Base-by-base conservation (phyloP, 2,888 invertebrate genomes). In the Orchesella flavescens region DNA sequence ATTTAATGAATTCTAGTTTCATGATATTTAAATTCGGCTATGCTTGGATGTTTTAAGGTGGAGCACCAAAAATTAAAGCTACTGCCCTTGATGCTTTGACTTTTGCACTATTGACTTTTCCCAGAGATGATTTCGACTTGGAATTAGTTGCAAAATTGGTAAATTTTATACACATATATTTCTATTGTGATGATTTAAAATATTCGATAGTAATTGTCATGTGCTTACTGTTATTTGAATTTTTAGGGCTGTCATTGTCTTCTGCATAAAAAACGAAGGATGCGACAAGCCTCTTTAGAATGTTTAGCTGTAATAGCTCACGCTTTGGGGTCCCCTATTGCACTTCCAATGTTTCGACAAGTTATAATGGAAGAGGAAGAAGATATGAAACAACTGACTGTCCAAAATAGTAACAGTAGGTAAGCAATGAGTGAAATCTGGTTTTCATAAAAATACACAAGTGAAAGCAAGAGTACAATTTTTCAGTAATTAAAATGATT, bases 301-400 rank as follows among this genome's bases (percentile, higher is more conserved):
- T 93, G 94, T 46, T 90, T 96, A 66, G 94, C 96, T 0, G 93
- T 94, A 24, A 90, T 96, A 59, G 94, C 94, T 1, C 95, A 95
- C 90, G 93, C 94, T 77, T 91, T 93, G 87, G 87, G 87, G 19
- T 93, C 93, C 0, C 91, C 92, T 43, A 91, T 92, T 0, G 93
- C 93, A 0, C 90, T 93, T 89, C 90, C 96, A 86, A 89, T 92
- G 66, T 89, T 91, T 71, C 79, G 87, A 17, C 80, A 86, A 73
- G 77, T 84, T 55, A 86, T 86, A n/a, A 76, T 81, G 73, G 84
- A 84, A 72, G 81, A 84, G 24, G 81, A 80, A 21, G 73, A 55
- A 24, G 46, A 43, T 13, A 34, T 49, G n/a, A 63, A 17, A 34
- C 53, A 74, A 59, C 65, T 55, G 15, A 1, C 15, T 53, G 61